These are phyloP conservation scores for Semnornis frantzii DNA, from an alignment of 2,113 vertebrate species.

Conservation along the genomic window DNA sequence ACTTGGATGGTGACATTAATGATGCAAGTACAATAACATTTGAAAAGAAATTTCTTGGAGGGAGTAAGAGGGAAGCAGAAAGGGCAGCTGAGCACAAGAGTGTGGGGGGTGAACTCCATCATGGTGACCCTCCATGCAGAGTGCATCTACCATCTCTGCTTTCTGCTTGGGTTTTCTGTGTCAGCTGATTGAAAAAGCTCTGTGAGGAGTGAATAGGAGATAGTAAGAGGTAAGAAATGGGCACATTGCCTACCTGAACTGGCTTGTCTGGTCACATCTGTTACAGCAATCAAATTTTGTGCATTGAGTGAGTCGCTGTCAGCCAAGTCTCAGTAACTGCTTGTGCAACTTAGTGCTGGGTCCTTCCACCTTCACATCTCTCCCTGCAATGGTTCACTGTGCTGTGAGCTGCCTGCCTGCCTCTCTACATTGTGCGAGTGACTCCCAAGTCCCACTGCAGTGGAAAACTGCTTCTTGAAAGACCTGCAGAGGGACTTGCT, in stretches of 20 bases:
- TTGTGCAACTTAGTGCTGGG: fast-evolving
- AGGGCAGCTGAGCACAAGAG: neutral
- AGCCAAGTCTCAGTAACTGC: neutral
- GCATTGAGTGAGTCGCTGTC: neutral
- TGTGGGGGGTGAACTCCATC: neutral
- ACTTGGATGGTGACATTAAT: conserved; percentile 11
- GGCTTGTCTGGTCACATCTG: neutral
- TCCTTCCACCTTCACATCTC: neutral
- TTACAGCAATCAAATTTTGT: fast-evolving
- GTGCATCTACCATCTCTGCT: neutral
- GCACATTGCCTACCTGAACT: neutral
- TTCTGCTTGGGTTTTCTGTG: fast-evolving
- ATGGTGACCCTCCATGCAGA: fast-evolving
- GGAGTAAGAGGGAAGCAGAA: neutral
- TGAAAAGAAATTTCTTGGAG: neutral
- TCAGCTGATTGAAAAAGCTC: neutral
- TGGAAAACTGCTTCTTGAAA: neutral
- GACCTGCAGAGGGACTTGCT: neutral
- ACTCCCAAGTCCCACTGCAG: neutral
- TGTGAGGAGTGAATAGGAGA: fast-evolving
- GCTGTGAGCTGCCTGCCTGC: fast-evolving
- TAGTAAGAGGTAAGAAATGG: neutral
- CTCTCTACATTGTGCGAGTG: fast-evolving
- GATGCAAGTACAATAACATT: neutral
- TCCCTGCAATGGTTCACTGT: neutral